phyloP scores from a whole-genome alignment of 2,888 invertebrate species.

The Drymonia ruficornis region DNA sequence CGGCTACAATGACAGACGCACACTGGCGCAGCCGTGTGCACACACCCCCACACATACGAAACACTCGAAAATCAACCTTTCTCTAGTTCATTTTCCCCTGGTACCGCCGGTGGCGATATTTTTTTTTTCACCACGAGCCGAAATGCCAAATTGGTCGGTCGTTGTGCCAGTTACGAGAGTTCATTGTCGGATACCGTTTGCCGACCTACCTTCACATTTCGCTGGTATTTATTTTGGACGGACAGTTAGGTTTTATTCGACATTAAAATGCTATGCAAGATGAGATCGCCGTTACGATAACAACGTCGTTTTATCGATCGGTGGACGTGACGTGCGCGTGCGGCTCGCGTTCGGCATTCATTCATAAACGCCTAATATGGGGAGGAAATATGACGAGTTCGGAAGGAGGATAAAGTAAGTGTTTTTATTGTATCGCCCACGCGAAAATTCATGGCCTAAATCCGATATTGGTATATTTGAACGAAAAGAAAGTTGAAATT shows the following conservation, averaged over 20 bases:
- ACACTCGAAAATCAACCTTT: slow-evolving; percentile 63
- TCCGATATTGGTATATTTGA: background rate
- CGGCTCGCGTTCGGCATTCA: slow-evolving; percentile 21
- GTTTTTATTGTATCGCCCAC: background rate
- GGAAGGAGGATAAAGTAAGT: background rate
- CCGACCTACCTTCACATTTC: slow-evolving; percentile 81
- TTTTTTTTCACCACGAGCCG: slow-evolving; percentile 68
- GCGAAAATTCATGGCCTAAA: background rate
- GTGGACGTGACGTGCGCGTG: slow-evolving; percentile 43
- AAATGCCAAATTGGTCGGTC: slow-evolving; percentile 69
- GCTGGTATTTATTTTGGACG: slow-evolving; percentile 70
- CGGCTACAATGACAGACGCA: slow-evolving; percentile 34
- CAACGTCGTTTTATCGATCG: slow-evolving; percentile 43
- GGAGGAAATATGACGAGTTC: slow-evolving; percentile 11
- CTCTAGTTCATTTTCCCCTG: slow-evolving; percentile 74
- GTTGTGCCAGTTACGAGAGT: slow-evolving; percentile 66
- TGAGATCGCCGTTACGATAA: slow-evolving; percentile 66
- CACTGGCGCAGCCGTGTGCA: slow-evolving; percentile 52
- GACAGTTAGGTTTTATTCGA: slow-evolving; percentile 78
- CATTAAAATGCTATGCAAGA: slow-evolving; percentile 74
- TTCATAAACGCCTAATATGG: slow-evolving; percentile 35
- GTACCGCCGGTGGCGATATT: slow-evolving; percentile 60
- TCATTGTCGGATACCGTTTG: slow-evolving; percentile 77
- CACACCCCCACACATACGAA: slow-evolving; percentile 42
- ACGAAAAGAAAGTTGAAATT: background rate